A percentile compares a stretch with the other conserved stretches of the same genome.
phyloP scores from a whole-genome alignment of 1,140 invertebrate species.

The Aphaenogaster ashmeadi region DNA sequence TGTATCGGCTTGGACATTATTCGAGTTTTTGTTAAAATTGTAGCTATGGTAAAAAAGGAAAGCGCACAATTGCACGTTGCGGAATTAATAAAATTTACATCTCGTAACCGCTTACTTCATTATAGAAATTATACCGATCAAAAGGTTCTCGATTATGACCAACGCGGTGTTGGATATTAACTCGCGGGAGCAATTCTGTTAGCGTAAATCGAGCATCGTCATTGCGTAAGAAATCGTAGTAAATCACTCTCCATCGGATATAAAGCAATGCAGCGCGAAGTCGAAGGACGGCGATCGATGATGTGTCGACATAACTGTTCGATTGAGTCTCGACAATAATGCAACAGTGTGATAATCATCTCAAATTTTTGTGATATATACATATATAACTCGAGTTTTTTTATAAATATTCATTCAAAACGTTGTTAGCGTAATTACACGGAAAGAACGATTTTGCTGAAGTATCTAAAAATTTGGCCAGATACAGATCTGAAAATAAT shows the following conservation, averaged over 20 bases:
- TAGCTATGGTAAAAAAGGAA: not conserved
- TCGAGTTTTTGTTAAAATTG: conserved; percentile 20
- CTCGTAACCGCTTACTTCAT: not conserved
- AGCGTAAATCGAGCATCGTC: not conserved
- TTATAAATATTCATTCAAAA: not conserved
- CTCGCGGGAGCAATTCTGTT: not conserved
- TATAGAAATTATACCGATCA: not conserved
- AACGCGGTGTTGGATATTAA: not conserved
- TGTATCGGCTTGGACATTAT: not conserved
- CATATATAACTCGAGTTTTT: not conserved
- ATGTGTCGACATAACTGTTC: not conserved
- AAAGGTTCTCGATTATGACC: not conserved
- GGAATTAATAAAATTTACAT: not conserved
- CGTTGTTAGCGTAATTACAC: not conserved
- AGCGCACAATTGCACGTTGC: not conserved
- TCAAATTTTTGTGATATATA: not conserved
- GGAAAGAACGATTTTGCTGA: too few relatives aligned
- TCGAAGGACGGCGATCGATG: conserved; percentile 15
- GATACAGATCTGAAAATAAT: too few relatives aligned
- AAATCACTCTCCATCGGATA: conserved; percentile 8
- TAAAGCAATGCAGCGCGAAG: not conserved
- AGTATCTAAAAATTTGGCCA: too few relatives aligned
- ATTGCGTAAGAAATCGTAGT: conserved; percentile 32
- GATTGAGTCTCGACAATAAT: conserved; percentile 4
- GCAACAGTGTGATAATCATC: not conserved